Evolutionary conservation across 2,888 invertebrate genomes (phyloP).

Genomic region (Tiliacea citrago): DNA sequence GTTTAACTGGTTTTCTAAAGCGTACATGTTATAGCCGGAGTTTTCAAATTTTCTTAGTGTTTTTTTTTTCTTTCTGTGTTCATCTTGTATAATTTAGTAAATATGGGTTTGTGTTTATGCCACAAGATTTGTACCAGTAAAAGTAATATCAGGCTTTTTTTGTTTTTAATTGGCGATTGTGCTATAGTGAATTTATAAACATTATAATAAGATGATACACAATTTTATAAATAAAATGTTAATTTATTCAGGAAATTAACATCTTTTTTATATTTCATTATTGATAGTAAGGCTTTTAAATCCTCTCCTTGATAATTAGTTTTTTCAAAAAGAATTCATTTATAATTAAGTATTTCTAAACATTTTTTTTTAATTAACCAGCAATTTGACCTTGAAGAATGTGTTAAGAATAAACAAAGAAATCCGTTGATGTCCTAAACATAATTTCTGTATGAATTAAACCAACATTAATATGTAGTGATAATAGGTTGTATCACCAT

Average conservation of each 20-base stretch:
- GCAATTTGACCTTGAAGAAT: conserved; percentile 11
- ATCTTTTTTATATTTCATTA: not conserved
- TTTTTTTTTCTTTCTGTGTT: no score
- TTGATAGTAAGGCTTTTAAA: not conserved
- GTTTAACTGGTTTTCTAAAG: no score
- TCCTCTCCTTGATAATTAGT: not conserved
- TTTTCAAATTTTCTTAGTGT: no score
- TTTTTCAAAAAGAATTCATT: not conserved
- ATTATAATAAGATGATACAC: not conserved
- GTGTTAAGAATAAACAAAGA: not conserved
- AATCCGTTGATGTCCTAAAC: not conserved
- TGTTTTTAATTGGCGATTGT: not conserved
- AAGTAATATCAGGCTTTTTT: not conserved
- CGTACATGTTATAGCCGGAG: no score
- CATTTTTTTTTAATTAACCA: not conserved
- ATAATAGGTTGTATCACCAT: conserved; percentile 5
- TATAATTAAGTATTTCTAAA: not conserved
- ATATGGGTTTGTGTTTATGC: not conserved
- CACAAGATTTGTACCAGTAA: not conserved
- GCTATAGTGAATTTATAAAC: not conserved
- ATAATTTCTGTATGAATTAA: conserved; percentile 1
- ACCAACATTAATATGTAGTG: conserved; percentile 14
- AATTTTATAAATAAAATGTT: not conserved
- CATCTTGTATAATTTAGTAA: not conserved
- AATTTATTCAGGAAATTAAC: not conserved